phyloP scores from a whole-genome alignment of 1,140 invertebrate species.

The Sminthurides bifidus region DNA sequence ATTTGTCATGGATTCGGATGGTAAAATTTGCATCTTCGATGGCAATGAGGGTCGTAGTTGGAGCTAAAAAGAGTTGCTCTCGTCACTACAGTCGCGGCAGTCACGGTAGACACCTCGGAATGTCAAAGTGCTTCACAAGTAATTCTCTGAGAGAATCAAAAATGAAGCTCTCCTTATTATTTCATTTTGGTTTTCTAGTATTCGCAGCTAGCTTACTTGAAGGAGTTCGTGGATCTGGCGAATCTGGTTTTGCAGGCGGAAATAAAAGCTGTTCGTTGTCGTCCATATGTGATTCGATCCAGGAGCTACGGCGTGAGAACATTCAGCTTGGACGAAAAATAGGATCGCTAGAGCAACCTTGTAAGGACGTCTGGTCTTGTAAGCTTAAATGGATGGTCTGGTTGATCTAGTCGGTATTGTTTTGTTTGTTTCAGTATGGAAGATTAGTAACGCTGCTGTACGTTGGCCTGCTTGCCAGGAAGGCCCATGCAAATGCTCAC shows the following conservation, averaged over 20 bases:
- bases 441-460: constrained; percentile 7
- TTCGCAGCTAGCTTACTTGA: not conserved
- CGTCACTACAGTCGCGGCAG: no score
- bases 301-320: not conserved
- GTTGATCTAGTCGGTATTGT: not conserved
- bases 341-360: constrained; percentile 19
- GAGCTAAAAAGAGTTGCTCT: no score
- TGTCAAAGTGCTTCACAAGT: no score
- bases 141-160: no score
- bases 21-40: no score
- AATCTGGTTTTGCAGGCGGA: not conserved
- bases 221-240: not conserved
- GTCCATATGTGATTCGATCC: not conserved
- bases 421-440: constrained; percentile 11
- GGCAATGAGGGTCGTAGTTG: no score
- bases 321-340: constrained; percentile 5
- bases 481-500: constrained; percentile 16
- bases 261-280: not conserved
- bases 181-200: not conserved
- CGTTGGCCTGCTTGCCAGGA: constrained; percentile 16
- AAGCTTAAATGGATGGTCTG: not conserved
- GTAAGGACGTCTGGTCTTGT: constrained; percentile 6
- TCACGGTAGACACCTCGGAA: no score
- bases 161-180: no score
- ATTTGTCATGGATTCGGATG: no score